These are phyloP conservation scores for Beroe ovata DNA, from an alignment of 37 sponge, comb jelly and placozoan genomes.

Conservation along the genomic window DNA sequence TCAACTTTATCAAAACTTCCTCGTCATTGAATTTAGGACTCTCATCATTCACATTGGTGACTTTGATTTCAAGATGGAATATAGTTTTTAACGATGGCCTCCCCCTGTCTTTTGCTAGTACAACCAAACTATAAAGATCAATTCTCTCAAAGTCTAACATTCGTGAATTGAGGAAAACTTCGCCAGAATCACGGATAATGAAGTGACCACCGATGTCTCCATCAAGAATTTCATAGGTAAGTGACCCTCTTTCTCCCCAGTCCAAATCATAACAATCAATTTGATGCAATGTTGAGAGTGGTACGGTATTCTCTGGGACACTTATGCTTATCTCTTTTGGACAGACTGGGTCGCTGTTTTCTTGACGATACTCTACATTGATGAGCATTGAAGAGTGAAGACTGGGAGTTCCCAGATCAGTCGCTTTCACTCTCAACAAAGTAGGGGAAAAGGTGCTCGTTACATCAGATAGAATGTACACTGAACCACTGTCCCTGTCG, in stretches of 20 bases:
- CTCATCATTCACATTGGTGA: constrained; percentile 50
- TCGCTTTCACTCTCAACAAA: constrained; percentile 19
- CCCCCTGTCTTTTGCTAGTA: not conserved
- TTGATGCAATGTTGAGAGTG: not conserved
- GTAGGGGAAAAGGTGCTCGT: not conserved
- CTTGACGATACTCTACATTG: constrained; percentile 2
- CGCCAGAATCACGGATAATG: not conserved
- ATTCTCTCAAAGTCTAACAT: constrained; percentile 9
- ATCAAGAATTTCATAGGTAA: constrained; percentile 1
- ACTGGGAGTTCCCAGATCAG: constrained; percentile 8
- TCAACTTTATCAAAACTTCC: not conserved
- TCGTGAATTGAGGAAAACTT: not conserved
- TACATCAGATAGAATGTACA: not conserved
- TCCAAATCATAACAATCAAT: constrained; percentile 43
- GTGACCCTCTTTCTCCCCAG: constrained; percentile 26
- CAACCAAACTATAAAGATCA: not conserved
- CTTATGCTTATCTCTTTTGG: not conserved
- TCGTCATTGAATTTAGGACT: not conserved
- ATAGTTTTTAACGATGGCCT: not conserved
- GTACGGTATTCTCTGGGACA: constrained; percentile 1
- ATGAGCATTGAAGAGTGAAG: constrained; percentile 21
- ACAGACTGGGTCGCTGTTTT: constrained; percentile 11
- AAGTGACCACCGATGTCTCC: constrained; percentile 8
- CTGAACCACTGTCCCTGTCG: not conserved
- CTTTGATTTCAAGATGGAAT: not conserved